Evolutionary conservation across 2,797 vertebrate species (phyloP), one percentile per base, ranked within the genome.

Genomic region (Etheostoma nigrum): DNA sequence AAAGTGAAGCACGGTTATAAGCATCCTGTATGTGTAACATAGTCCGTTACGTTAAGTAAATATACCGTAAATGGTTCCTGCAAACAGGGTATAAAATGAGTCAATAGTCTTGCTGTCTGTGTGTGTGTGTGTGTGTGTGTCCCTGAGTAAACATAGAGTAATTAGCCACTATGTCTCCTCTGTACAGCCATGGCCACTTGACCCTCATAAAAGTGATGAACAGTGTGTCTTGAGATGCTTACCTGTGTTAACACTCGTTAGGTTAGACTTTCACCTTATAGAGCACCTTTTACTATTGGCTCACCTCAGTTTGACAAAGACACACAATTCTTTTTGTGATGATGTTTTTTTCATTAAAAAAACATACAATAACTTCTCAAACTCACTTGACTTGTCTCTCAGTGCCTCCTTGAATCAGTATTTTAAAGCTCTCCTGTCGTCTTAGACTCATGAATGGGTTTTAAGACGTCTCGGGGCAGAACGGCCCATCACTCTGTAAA

Each of bases 131-230:
- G 72, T 67, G 54, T 55, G 23, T 74, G 72, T 67, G 54, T 76
- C 57, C 55, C 76, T 59, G 81, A 80, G 83, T 88, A 89, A 93
- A 93, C 86, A 84, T 45, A n/a, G 33, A 84, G 71, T 90, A 89
- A 90, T 92, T 87, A 91, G 78, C 78, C 53, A 87, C 76, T 61
- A 7, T 66, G 67, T 75, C 79, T 79, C 83, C 66, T 82, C 61
- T 59, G 69, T 77, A 75, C 54, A 54, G 49, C 69, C 77, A 63
- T 66, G 77, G 67, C 82, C 81, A 89, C 88, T 86, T 89, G 88
- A 91, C 87, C 90, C 90, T 84, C 82, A 86, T 92, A 91, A 94
- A 93, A 88, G 77, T 92, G 91, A 93, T 91, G 85, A 91, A 90
- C 85, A 88, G 81, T 30, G 67, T 71, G 78, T 80, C 79, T 72